Evolutionary conservation across 2,113 vertebrate species (phyloP), one percentile per base, ranked within the genome.

Genomic region (Lepus europaeus): DNA sequence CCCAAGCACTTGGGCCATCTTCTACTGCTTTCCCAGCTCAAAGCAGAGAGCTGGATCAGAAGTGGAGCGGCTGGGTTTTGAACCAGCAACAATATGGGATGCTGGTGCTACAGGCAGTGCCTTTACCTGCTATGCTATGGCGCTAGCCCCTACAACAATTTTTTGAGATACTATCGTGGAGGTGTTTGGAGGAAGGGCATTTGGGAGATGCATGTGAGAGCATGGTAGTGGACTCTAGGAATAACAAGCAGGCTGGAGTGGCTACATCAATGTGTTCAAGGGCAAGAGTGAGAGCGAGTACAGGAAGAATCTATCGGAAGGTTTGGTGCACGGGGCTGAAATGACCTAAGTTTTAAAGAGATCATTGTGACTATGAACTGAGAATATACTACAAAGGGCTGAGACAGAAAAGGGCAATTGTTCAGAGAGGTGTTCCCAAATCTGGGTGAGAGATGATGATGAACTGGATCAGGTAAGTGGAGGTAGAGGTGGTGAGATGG

Each of bases 201-300:
- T 49, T 53, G 20, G 22, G 45, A 12, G 23, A 39, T 8, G 68
- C 1, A 0, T 9, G 3, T 11, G 9, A 10, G 45, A 36, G 2
- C 1, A 1, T 36, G 22, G 45, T 19, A 8, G 49, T 36, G 49
- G 17, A 16, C 27, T 66, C 51, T 11, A 14, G 25, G 17, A 61
- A n/a, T 29, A 36, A 23, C 74, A 33, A 10, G 27, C 9, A 69
- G 85, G 49, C 27, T 56, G 17, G 0, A 6, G 22, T n/a, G 20
- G 14, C 31, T 76, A 31, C 6, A 19, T n/a, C 39, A 53, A 45
- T 64, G 49, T 16, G 61, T 63, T 20, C 22, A 9, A 72, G 45
- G 29, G 12, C 36, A 59, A 81, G 31, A 59, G 31, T 14, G 76
- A 76, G 19, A 45, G 16, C 4, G 23, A 70, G 19, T n/a, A 7